Evolutionary conservation across 2,113 vertebrate genomes (phyloP).

Genomic region (Percopsis transmontana): DNA sequence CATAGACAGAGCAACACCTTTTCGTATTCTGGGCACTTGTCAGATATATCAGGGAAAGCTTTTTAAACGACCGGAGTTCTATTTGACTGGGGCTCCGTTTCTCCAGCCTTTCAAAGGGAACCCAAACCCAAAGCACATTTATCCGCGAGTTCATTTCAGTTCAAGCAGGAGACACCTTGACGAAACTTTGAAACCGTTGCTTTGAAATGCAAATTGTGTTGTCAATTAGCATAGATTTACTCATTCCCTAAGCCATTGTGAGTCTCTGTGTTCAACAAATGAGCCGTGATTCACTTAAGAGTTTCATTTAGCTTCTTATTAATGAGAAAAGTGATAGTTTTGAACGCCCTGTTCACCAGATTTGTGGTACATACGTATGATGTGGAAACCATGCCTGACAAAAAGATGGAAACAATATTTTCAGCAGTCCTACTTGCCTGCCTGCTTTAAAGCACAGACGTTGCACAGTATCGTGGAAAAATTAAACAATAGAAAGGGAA

Average conservation of each 20-base stretch:
- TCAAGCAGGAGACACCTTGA: slow-evolving; percentile 2
- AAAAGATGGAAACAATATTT: neutral
- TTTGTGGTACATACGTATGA: neutral
- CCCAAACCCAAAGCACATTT: neutral
- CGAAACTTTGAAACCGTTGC: neutral
- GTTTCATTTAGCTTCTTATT: slow-evolving; percentile 23
- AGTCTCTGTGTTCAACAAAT: slow-evolving; percentile 34
- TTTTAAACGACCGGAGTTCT: neutral
- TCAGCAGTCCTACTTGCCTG: neutral
- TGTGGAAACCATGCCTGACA: neutral
- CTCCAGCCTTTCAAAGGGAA: neutral
- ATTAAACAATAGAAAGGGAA: neutral
- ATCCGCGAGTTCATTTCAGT: slow-evolving; percentile 1
- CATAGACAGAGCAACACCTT: neutral
- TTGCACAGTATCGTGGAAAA: neutral
- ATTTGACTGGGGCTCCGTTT: slow-evolving; percentile 64
- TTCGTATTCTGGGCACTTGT: neutral
- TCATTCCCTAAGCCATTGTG: slow-evolving; percentile 79
- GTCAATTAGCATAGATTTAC: slow-evolving; percentile 81
- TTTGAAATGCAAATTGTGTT: slow-evolving; percentile 63
- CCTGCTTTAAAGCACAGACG: neutral
- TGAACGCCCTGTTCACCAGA: neutral
- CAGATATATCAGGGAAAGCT: neutral
- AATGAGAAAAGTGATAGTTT: slow-evolving; percentile 17
- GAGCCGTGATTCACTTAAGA: slow-evolving; percentile 24